Percentiles rank a stretch among this genome's conserved stretches.
Evolutionary conservation across 2,888 invertebrate species (phyloP).

Genomic region (Podabrus alpinus): DNA sequence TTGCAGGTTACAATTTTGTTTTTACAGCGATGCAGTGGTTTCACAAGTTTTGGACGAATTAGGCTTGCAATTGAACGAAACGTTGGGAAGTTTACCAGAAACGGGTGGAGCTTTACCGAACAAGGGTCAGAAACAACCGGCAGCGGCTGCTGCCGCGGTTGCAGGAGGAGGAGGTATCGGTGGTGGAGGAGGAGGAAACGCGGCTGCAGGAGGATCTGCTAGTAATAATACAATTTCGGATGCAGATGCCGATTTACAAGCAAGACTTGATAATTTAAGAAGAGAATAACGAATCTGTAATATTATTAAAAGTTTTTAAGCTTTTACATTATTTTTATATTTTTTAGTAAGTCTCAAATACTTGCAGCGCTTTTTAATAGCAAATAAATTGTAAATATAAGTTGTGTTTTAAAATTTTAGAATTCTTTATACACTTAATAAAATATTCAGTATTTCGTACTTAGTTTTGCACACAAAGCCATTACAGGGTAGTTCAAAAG

Average conservation of each 20-base stretch:
- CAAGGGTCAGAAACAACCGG: slow-evolving; percentile 65
- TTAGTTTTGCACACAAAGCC: not conserved
- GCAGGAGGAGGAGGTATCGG: slow-evolving; percentile 48
- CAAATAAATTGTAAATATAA: not conserved
- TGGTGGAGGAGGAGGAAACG: slow-evolving; percentile 25
- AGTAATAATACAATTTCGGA: slow-evolving; percentile 66
- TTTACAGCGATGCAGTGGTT: slow-evolving; percentile 86
- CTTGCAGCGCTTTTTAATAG: not conserved
- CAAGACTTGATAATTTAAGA: slow-evolving; percentile 91
- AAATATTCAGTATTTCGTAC: not conserved
- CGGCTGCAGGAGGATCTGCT: slow-evolving; percentile 56
- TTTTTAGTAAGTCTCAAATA: not conserved
- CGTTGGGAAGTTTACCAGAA: slow-evolving; percentile 85
- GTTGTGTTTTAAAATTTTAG: slow-evolving; percentile 1
- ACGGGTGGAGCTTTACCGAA: slow-evolving; percentile 64
- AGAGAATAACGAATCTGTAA: slow-evolving; percentile 65
- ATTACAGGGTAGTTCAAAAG: not conserved
- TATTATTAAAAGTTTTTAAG: not conserved
- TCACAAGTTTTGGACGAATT: slow-evolving; percentile 96
- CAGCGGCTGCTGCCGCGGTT: slow-evolving; percentile 59
- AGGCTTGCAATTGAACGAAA: slow-evolving; percentile 92
- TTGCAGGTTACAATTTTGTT: slow-evolving; percentile 11
- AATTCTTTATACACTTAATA: not conserved
- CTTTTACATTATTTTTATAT: slow-evolving; percentile 3
- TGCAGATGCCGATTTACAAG: slow-evolving; percentile 96